Evolutionary conservation across 2,113 vertebrate genomes (phyloP).

Genomic region (Pomatostomus ruficeps): DNA sequence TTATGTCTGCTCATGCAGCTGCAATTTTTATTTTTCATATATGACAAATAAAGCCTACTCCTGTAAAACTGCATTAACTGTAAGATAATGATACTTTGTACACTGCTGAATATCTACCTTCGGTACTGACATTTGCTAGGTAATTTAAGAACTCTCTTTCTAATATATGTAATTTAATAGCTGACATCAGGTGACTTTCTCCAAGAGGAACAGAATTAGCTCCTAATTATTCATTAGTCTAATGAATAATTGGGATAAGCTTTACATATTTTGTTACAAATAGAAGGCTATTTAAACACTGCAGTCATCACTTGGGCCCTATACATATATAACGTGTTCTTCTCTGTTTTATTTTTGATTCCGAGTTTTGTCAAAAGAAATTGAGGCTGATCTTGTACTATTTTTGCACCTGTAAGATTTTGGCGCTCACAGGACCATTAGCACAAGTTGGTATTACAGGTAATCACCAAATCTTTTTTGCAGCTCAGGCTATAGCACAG

Average conservation of each 20-base stretch:
- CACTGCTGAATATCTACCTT: neutral
- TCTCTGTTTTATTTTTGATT: neutral
- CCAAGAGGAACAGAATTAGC: neutral
- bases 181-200: neutral
- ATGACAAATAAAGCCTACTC: neutral
- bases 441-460: neutral
- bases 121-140: neutral
- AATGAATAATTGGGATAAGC: neutral
- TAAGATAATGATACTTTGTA: neutral
- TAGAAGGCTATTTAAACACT: neutral
- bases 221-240: neutral
- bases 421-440: neutral
- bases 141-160: neutral
- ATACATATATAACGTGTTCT: neutral
- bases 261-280: neutral
- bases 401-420: neutral
- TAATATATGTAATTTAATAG: neutral
- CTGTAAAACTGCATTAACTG: neutral
- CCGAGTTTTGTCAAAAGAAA: neutral
- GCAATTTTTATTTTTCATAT: neutral
- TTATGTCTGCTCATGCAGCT: neutral
- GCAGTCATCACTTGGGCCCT: neutral
- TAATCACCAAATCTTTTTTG: neutral
- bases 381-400: neutral
- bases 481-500: neutral